These are phyloP conservation scores for Galago senegalensis DNA, from an alignment of 2,797 vertebrate genomes.

Conservation along the genomic window DNA sequence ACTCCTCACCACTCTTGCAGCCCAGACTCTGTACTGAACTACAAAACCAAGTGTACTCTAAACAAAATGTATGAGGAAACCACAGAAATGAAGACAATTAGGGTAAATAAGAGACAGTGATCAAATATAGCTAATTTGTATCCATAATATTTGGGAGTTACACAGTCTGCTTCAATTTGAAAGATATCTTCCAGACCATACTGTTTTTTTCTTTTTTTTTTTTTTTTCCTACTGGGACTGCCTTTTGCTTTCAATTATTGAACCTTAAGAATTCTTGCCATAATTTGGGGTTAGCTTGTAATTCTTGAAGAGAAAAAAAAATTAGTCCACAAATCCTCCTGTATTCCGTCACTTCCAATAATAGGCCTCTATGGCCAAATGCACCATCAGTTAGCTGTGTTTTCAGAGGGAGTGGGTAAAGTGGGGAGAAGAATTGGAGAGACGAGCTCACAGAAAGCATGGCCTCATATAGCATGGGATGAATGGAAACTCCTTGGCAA, in stretches of 20 bases:
- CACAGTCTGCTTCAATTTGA: constrained; percentile 82
- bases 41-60: constrained; percentile 22
- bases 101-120: constrained; percentile 78
- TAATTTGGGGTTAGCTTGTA: constrained; percentile 81
- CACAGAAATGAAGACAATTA: constrained; percentile 78
- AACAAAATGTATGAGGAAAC: constrained; percentile 73
- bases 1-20: not conserved
- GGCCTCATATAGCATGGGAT: constrained; percentile 31
- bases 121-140: constrained; percentile 85
- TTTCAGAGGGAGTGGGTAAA: constrained; percentile 34
- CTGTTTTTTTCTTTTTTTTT: not conserved
- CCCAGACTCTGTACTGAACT: not conserved
- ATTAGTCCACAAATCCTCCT: constrained; percentile 82
- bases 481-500: constrained; percentile 63
- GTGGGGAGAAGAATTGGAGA: constrained; percentile 6
- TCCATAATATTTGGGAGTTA: constrained; percentile 80
- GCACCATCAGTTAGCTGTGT: constrained; percentile 63
- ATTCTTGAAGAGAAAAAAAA: constrained; percentile 79
- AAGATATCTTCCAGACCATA: constrained; percentile 83
- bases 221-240: constrained; percentile 50
- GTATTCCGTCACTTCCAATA: constrained; percentile 81
- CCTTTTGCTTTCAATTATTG: constrained; percentile 85
- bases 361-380: constrained; percentile 79
- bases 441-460: not conserved
- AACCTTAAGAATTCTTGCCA: constrained; percentile 73